Evolutionary conservation across 2,888 invertebrate genomes (phyloP).

Genomic region (Amphipyra berbera): DNA sequence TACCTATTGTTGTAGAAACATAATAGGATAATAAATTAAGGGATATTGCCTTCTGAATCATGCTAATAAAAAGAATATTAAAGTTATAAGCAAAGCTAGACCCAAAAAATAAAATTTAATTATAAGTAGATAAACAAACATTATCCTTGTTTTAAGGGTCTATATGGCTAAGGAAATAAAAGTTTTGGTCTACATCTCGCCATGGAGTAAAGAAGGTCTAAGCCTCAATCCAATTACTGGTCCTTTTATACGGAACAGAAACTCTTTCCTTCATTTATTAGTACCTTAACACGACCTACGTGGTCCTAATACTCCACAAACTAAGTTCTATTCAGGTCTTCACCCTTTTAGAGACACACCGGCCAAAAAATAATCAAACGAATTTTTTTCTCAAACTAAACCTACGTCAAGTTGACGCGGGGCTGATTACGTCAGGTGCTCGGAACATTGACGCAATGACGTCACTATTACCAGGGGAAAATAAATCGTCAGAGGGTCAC

Average conservation of each 20-base stretch:
- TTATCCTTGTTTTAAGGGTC: background rate
- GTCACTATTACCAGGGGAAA: slow-evolving; percentile 57
- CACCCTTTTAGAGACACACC: slow-evolving; percentile 13
- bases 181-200: no score
- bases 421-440: slow-evolving; percentile 70
- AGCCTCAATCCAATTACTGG: slow-evolving; percentile 34
- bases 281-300: slow-evolving; percentile 5
- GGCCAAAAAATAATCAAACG: slow-evolving; percentile 41
- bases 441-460: slow-evolving; percentile 57
- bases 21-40: no score
- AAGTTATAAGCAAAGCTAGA: no score
- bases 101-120: no score
- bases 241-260: slow-evolving; percentile 21
- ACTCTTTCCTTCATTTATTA: slow-evolving; percentile 20
- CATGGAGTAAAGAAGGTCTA: slow-evolving; percentile 3
- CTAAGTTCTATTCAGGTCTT: slow-evolving; percentile 20
- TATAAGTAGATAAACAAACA: no score
- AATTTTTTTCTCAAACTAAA: slow-evolving; percentile 51
- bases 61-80: no score
- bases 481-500: slow-evolving; percentile 57
- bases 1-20: no score
- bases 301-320: slow-evolving; percentile 11
- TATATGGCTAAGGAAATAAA: no score
- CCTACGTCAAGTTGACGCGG: slow-evolving; percentile 70
- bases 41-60: no score